phyloP scores from a whole-genome alignment of 1,140 invertebrate genomes.

The Plodia interpunctella region DNA sequence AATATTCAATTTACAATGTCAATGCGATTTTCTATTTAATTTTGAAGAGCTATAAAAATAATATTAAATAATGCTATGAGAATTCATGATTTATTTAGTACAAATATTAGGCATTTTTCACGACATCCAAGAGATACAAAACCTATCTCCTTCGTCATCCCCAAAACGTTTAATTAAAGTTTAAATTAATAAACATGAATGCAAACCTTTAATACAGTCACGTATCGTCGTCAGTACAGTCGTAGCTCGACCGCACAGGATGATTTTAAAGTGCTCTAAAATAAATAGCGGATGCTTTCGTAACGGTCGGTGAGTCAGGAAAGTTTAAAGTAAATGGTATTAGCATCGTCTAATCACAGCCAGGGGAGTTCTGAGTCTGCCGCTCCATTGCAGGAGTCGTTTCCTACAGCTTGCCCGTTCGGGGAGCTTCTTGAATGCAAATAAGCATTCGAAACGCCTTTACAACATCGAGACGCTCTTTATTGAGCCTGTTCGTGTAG shows the following conservation, averaged over 20 bases:
- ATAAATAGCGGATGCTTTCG: constrained; percentile 62
- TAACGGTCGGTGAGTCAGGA: constrained; percentile 65
- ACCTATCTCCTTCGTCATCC: no score
- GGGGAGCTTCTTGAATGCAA: constrained; percentile 68
- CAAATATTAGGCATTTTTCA: no score
- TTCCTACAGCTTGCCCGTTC: constrained; percentile 55
- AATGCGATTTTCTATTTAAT: neutral
- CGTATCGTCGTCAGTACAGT: neutral
- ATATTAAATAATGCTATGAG: no score
- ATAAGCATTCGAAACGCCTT: constrained; percentile 70
- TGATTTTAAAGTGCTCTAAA: constrained; percentile 59
- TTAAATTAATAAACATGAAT: no score
- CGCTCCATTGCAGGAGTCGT: constrained; percentile 39
- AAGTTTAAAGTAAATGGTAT: constrained; percentile 75
- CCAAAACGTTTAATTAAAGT: no score
- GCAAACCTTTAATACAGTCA: no score
- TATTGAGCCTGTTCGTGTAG: constrained; percentile 60
- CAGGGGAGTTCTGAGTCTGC: constrained; percentile 66
- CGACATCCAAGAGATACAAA: no score
- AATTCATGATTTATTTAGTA: no score
- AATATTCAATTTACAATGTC: neutral
- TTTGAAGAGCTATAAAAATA: no score
- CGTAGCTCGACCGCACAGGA: constrained; percentile 32
- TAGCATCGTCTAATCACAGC: constrained; percentile 71
- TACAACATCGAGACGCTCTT: constrained; percentile 65